phyloP scores from a whole-genome alignment of 2,797 vertebrate species.

The Cyclopterus lumpus region DNA sequence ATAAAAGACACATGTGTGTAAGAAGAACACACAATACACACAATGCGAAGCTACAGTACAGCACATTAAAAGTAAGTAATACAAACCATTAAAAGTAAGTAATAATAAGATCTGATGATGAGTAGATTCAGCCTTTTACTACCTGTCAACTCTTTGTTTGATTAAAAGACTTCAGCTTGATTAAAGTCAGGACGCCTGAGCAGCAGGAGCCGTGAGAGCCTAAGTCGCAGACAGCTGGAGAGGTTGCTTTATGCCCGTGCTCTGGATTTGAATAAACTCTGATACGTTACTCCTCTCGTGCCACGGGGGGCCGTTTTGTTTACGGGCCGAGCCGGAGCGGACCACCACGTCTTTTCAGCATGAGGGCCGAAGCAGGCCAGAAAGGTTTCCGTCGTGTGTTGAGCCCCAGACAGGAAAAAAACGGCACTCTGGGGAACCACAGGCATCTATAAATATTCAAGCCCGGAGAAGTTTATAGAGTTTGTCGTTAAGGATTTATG shows the following conservation, averaged over 20 bases:
- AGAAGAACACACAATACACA: no score
- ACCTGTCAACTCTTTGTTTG: slow-evolving; percentile 39
- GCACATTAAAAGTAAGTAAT: no score
- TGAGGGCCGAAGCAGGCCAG: slow-evolving; percentile 63
- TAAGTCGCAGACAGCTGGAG: slow-evolving; percentile 40
- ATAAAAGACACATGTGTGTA: no score
- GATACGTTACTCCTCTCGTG: slow-evolving; percentile 59
- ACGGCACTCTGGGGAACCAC: slow-evolving; percentile 79
- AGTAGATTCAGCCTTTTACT: slow-evolving; percentile 38
- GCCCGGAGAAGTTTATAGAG: slow-evolving; percentile 81
- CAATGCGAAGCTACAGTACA: no score
- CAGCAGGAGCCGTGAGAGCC: slow-evolving; percentile 15
- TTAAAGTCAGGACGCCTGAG: slow-evolving; percentile 39
- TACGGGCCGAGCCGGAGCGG: slow-evolving; percentile 58
- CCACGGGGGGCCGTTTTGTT: slow-evolving; percentile 70
- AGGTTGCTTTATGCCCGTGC: slow-evolving; percentile 39
- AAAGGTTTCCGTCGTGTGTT: slow-evolving; percentile 73
- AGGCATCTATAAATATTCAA: slow-evolving; percentile 84
- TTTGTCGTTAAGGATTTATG: slow-evolving; percentile 85
- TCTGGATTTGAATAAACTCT: slow-evolving; percentile 68
- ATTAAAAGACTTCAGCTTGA: slow-evolving; percentile 42
- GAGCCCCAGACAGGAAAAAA: slow-evolving; percentile 80
- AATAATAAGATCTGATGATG: slow-evolving; percentile 27
- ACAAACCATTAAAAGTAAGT: no score
- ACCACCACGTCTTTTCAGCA: slow-evolving; percentile 70